These are phyloP conservation scores for Malachius bipustulatus DNA, from an alignment of 2,888 invertebrate genomes.

Conservation along the genomic window DNA sequence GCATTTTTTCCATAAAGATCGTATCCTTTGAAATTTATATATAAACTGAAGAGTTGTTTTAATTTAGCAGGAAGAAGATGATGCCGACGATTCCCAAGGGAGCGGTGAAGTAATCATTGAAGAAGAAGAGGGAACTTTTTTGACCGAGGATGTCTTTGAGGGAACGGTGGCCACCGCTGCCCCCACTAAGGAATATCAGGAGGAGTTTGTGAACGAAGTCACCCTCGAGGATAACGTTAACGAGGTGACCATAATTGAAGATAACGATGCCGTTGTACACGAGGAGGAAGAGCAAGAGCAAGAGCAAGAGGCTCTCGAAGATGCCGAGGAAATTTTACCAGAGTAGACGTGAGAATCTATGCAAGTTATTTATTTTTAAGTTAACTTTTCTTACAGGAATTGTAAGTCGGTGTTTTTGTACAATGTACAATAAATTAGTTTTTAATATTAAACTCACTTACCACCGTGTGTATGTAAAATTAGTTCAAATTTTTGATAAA, in stretches of 20 bases:
- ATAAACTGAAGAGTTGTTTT: too few species aligned
- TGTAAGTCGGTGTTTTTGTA: conserved; percentile 5
- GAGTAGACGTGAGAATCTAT: background rate
- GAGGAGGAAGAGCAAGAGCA: conserved; percentile 9
- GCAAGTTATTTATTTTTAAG: background rate
- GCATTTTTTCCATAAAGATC: too few species aligned
- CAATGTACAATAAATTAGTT: conserved; percentile 8
- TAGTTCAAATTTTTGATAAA: too few species aligned
- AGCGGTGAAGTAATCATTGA: conserved; percentile 22
- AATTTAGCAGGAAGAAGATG: conserved; percentile 18
- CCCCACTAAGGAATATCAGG: too few species aligned
- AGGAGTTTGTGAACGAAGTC: conserved; percentile 34
- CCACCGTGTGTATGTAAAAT: too few species aligned
- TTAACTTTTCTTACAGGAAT: too few species aligned
- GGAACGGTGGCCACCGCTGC: conserved; percentile 25
- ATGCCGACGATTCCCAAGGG: conserved; percentile 17
- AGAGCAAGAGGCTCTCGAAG: conserved; percentile 6
- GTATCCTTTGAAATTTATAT: too few species aligned
- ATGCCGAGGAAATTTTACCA: too few species aligned
- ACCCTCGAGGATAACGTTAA: conserved; percentile 33
- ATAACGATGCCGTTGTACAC: conserved; percentile 20
- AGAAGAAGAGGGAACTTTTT: conserved; percentile 26
- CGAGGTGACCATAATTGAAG: conserved; percentile 29
- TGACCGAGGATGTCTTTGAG: conserved; percentile 29
- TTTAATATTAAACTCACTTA: too few species aligned